Percentiles rank a stretch among this genome's conserved stretches.
phyloP scores from a whole-genome alignment of 2,888 invertebrate species.

The Orchestes rusci region DNA sequence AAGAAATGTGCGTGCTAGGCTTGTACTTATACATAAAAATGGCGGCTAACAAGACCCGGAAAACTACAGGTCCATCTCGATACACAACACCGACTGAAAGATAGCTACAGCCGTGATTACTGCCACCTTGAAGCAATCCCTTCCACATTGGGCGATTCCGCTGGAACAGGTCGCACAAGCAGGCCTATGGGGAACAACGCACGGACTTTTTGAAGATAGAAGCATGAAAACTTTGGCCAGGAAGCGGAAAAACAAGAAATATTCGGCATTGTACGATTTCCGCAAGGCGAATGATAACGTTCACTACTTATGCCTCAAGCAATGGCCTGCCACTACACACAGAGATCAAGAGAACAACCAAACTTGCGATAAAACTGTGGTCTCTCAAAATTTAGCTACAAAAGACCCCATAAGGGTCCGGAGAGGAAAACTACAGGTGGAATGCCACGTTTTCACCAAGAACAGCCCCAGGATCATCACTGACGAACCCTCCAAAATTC shows the following conservation, averaged over 20 bases:
- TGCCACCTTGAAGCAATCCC: conserved; percentile 13
- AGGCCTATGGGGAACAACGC: conserved; percentile 28
- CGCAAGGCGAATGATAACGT: too few species aligned
- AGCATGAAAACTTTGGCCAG: too few species aligned
- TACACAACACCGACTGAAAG: conserved; percentile 30
- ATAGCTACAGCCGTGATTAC: conserved; percentile 27
- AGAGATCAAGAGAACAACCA: neutral
- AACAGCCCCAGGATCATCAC: neutral
- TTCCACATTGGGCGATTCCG: conserved; percentile 23
- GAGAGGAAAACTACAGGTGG: neutral
- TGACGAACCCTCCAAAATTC: neutral
- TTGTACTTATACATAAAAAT: conserved; percentile 24
- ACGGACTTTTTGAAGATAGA: conserved; percentile 17
- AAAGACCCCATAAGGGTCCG: conserved; percentile 20
- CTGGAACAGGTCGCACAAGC: conserved; percentile 23
- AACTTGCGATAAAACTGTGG: neutral
- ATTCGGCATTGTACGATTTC: too few species aligned
- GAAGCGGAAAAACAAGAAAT: too few species aligned
- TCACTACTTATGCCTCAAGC: conserved; percentile 16
- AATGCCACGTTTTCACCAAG: neutral
- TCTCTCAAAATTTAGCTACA: conserved; percentile 9
- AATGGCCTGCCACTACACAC: conserved; percentile 8
- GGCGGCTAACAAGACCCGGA: conserved; percentile 27
- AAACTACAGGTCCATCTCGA: conserved; percentile 31
- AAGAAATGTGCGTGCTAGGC: conserved; percentile 24